These are phyloP conservation scores for Chlamydotis undulata DNA, from an alignment of 2,113 vertebrate species.

Conservation along the genomic window DNA sequence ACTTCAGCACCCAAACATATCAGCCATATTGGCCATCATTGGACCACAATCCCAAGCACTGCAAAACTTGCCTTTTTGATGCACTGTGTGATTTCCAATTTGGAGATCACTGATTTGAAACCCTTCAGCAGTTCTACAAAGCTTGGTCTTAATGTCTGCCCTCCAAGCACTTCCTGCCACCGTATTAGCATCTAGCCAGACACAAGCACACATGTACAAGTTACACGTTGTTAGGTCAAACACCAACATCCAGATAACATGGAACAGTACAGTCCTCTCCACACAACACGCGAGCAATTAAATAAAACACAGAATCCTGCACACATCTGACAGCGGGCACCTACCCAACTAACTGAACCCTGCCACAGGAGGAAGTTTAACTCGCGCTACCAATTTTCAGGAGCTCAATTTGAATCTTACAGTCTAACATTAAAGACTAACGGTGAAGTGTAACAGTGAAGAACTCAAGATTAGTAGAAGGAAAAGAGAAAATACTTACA, in stretches of 20 bases:
- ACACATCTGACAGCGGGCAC: background rate
- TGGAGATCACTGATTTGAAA: background rate
- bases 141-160: background rate
- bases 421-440: background rate
- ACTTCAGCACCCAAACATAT: background rate
- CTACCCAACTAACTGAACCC: background rate
- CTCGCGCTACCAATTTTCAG: background rate
- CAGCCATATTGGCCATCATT: fast-evolving
- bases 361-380: background rate
- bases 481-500: conserved; percentile 82
- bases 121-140: background rate
- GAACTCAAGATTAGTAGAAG: background rate
- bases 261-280: background rate
- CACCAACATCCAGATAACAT: background rate
- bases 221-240: background rate
- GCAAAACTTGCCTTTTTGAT: background rate
- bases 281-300: background rate
- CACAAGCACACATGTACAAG: background rate
- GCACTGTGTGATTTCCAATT: background rate
- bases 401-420: background rate
- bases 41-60: background rate
- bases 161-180: background rate
- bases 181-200: background rate
- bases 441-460: background rate
- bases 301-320: background rate